Conservation (phyloP, 2,888 invertebrate species). For the Dromius quadrimaculatus region DNA sequence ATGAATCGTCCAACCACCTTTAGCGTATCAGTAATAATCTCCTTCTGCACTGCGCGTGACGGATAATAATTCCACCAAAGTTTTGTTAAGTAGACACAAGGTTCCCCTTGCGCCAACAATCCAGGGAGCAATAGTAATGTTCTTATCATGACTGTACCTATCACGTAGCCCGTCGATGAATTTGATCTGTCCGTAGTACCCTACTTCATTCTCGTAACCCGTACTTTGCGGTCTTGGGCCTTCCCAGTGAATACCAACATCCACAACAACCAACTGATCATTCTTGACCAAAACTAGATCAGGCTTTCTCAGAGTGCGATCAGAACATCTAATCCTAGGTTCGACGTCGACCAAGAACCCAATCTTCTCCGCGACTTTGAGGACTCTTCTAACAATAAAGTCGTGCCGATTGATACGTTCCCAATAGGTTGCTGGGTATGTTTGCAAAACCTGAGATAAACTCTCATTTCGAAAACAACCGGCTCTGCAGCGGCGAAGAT, state of each 20-base stretch:
- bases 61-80: not conserved
- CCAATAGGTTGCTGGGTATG: not conserved
- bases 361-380: not conserved
- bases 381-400: no score
- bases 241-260: not conserved
- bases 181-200: not conserved
- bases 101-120: conserved; percentile 1
- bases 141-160: not conserved
- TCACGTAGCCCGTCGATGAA: not conserved
- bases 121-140: conserved; percentile 1
- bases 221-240: no score
- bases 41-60: not conserved
- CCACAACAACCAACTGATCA: not conserved
- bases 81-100: not conserved
- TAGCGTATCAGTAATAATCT: not conserved
- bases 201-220: no score
- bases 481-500: not conserved
- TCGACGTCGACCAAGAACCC: not conserved
- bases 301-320: not conserved
- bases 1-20: not conserved
- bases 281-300: not conserved
- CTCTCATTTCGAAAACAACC: not conserved
- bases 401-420: not conserved
- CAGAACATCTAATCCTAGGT: not conserved
- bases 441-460: not conserved